Evolutionary conservation across 35 echinoderm and acorn worm genomes (phyloP), one percentile per base, ranked within the genome.

Genomic region (Acanthaster planci): DNA sequence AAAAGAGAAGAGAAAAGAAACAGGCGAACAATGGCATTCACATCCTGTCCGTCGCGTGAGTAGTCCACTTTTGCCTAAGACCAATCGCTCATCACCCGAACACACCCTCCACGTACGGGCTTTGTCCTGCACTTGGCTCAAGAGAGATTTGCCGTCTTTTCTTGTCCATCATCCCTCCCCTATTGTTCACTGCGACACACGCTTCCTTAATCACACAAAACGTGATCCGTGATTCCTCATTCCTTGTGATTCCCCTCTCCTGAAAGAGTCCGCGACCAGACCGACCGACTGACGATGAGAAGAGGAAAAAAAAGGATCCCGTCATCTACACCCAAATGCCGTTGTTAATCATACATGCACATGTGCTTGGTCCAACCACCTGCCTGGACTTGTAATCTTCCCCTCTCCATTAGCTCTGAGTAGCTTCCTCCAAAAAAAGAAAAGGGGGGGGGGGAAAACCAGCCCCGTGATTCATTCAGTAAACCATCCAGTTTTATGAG

Each of bases 401-500:
- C 34, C 64, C 64, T 72, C 64, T 72, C 64, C 64, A 72, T 68
- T 68, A 68, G 60, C 60, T 16, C 29, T 72, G 64, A 72, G 64
- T 72, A 26, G 64, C 26, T 72, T 34, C 64, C 64, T 26, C 64
- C 14, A 29, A 72, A 26, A 12, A 72, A 72, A 14, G 30, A 72
- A 26, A 27, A 31, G 64, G n/a, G n/a, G n/a, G n/a, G n/a, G n/a
- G n/a, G n/a, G n/a, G n/a, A 72, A 26, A 72, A 72, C 22, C 23
- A 14, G 26, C 19, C 64, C 64, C 34, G 26, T 72, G 64, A 72
- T 31, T 72, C 64, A 72, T 72, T 72, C 64, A 26, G 64, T 26
- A 72, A 72, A 72, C 64, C 64, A 72, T 72, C 64, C n/a, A 72
- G 64, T 72, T 72, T 72, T 72, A 72, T 72, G 64, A 72, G 64